Evolutionary conservation across 2,113 vertebrate species (phyloP).

Genomic region (Herpetotheres cachinnans): DNA sequence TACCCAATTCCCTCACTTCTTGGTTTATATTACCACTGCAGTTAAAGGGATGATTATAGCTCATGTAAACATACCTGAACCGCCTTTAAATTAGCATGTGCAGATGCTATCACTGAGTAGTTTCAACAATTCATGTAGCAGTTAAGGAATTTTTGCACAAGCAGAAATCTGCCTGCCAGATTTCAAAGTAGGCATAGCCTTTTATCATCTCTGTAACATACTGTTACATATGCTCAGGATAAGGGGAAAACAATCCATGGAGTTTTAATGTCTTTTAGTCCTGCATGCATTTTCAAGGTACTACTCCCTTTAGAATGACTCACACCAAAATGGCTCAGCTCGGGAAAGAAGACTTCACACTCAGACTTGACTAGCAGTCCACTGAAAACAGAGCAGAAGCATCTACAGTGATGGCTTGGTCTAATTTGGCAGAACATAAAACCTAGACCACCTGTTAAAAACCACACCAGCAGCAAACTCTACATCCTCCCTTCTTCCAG

Average conservation of each 20-base stretch:
- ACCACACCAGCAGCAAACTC: not conserved
- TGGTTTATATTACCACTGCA: not conserved
- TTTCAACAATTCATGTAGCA: not conserved
- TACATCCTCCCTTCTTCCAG: not conserved
- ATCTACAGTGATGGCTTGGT: not conserved
- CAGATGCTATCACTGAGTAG: not conserved
- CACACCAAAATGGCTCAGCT: not conserved
- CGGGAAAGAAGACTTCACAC: not conserved
- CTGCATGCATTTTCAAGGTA: not conserved
- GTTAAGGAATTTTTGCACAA: not conserved
- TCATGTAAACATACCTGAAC: not conserved
- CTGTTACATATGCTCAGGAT: not conserved
- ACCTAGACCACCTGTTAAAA: not conserved
- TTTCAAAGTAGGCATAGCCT: not conserved
- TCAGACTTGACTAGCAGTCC: not conserved
- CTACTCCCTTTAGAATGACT: not conserved
- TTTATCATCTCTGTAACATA: not conserved
- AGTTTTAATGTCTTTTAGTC: not conserved
- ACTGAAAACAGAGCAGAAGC: not conserved
- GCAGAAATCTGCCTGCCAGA: not conserved
- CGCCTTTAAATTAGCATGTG: not conserved
- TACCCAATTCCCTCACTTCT: not conserved
- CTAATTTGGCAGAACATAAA: not conserved
- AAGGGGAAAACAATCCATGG: not conserved
- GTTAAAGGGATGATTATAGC: not conserved